These are phyloP conservation scores for Melanaphis sacchari DNA, from an alignment of 1,140 invertebrate species.

Conservation along the genomic window DNA sequence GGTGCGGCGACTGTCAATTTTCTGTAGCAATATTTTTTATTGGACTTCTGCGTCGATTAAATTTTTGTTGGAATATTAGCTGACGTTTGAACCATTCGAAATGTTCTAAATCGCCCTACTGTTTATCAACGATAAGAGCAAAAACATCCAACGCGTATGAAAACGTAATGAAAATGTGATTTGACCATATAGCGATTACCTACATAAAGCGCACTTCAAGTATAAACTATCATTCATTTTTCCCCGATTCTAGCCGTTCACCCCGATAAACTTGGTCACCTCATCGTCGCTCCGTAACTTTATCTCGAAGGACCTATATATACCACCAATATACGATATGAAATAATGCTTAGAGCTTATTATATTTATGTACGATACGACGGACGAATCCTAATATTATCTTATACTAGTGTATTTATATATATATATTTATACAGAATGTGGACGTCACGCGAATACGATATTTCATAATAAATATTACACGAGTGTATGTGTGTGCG, in stretches of 20 bases:
- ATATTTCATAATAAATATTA: not conserved
- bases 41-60: not conserved
- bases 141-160: not conserved
- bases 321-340: not conserved
- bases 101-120: not conserved
- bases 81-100: not conserved
- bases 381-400: not conserved
- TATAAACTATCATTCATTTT: not conserved
- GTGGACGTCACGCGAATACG: not conserved
- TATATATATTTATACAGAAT: no score
- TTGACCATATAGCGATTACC: not conserved
- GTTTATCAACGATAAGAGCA: not conserved
- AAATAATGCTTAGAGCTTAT: not conserved
- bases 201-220: not conserved
- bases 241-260: not conserved
- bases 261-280: not conserved
- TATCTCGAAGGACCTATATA: not conserved
- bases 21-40: not conserved
- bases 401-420: not conserved
- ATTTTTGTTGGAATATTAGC: not conserved
- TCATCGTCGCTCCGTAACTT: not conserved
- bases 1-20: not conserved
- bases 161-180: not conserved
- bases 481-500: conserved; percentile 49
- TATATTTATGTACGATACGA: not conserved